Percentiles rank a stretch among this genome's conserved stretches.
Evolutionary conservation across 2,113 vertebrate genomes (phyloP).

Genomic region (Furnarius figulus): DNA sequence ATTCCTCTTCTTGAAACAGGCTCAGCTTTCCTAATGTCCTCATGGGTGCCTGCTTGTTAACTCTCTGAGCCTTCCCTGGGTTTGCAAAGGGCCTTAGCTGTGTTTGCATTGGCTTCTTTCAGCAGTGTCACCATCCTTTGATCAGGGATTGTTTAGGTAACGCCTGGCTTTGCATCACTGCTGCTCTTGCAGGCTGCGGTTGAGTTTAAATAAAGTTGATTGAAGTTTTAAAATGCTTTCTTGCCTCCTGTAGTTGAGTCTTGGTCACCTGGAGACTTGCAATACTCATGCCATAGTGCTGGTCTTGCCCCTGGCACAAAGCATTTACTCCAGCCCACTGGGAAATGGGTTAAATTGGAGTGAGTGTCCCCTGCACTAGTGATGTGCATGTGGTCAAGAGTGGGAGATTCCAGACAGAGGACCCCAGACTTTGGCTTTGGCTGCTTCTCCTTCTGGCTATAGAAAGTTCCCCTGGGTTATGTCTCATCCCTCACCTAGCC

Average conservation of each 20-base stretch:
- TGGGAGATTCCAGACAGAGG: background rate
- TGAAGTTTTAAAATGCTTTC: background rate
- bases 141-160: background rate
- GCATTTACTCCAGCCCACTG: background rate
- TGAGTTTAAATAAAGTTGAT: slow-evolving; percentile 8
- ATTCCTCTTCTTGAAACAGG: background rate
- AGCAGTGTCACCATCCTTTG: background rate
- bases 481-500: background rate
- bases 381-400: rapidly evolving
- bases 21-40: background rate
- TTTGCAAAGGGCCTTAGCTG: background rate
- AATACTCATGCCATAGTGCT: background rate
- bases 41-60: background rate
- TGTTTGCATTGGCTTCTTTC: background rate
- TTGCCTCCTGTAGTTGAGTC: background rate
- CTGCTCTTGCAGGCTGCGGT: background rate
- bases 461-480: background rate
- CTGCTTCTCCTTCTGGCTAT: background rate
- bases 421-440: background rate
- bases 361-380: background rate
- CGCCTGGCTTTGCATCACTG: background rate
- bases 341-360: background rate
- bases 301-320: background rate
- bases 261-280: background rate
- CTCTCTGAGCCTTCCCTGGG: background rate